Conservation (phyloP, 2,888 invertebrate species). For the Eugnorisma glareosa region DNA sequence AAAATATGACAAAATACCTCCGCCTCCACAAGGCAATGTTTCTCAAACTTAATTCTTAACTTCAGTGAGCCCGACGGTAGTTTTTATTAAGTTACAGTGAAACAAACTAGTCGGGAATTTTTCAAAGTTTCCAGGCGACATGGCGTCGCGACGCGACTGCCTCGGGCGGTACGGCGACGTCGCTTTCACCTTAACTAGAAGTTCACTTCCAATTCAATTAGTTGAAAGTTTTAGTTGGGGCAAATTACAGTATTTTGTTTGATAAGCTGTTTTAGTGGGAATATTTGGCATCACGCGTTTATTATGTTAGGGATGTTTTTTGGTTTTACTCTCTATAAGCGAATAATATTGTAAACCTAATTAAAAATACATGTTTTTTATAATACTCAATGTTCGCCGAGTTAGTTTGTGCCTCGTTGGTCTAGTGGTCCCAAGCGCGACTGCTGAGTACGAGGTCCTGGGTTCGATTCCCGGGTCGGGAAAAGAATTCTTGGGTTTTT, state of each 20-base stretch:
- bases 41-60: constrained; percentile 83
- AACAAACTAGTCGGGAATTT: constrained; percentile 86
- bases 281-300: constrained; percentile 2
- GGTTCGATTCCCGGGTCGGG: no score
- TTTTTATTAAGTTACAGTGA: constrained; percentile 87
- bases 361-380: neutral
- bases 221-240: constrained; percentile 72
- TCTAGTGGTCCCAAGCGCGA: no score
- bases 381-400: neutral
- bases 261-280: constrained; percentile 32
- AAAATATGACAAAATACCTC: constrained; percentile 73
- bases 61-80: constrained; percentile 73
- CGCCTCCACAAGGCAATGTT: constrained; percentile 73
- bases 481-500: no score
- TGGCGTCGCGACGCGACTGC: constrained; percentile 58
- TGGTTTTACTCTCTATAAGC: neutral
- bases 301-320: neutral
- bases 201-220: constrained; percentile 86
- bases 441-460: no score
- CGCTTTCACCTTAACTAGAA: constrained; percentile 82
- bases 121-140: constrained; percentile 81
- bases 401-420: no score
- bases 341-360: neutral
- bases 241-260: constrained; percentile 70
- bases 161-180: constrained; percentile 70